A percentile compares a stretch with the other conserved stretches of the same genome.
Conservation (phyloP, 2,113 vertebrate genomes). For the Scortum barcoo region DNA sequence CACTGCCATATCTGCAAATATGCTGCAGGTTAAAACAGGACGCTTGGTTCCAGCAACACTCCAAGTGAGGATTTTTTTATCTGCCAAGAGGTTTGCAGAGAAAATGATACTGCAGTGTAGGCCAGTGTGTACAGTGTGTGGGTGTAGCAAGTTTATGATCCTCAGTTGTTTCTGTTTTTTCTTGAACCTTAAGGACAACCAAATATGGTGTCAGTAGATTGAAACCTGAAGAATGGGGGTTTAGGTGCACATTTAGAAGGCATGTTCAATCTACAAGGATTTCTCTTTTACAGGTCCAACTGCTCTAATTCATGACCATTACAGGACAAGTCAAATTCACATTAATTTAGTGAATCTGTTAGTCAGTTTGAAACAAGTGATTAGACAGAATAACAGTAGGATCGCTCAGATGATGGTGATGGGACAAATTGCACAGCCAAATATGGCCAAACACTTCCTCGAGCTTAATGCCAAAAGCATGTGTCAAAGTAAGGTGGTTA, state of each 20-base stretch:
- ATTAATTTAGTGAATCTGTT: neutral
- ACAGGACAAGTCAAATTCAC: neutral
- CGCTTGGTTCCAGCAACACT: slow-evolving; percentile 24
- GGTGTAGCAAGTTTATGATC: neutral
- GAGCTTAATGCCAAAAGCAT: neutral
- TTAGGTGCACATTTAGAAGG: neutral
- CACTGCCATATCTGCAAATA: slow-evolving; percentile 24
- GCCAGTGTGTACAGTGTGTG: slow-evolving; percentile 13
- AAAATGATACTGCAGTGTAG: slow-evolving; percentile 16
- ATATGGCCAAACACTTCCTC: neutral
- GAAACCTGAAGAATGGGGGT: neutral
- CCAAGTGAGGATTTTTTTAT: slow-evolving; percentile 16
- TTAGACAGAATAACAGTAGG: neutral
- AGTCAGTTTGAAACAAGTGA: neutral
- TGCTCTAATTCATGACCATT: neutral
- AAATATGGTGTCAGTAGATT: neutral
- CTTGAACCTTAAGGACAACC: neutral
- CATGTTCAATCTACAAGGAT: neutral
- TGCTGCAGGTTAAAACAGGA: slow-evolving; percentile 24
- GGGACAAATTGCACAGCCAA: no score
- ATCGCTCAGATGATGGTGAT: neutral
- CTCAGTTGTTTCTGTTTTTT: slow-evolving; percentile 10
- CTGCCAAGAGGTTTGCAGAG: slow-evolving; percentile 37
- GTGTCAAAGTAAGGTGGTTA: neutral
- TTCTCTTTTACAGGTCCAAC: neutral